Base-by-base conservation (phyloP, 2,888 invertebrate species). In the Automeris io region DNA sequence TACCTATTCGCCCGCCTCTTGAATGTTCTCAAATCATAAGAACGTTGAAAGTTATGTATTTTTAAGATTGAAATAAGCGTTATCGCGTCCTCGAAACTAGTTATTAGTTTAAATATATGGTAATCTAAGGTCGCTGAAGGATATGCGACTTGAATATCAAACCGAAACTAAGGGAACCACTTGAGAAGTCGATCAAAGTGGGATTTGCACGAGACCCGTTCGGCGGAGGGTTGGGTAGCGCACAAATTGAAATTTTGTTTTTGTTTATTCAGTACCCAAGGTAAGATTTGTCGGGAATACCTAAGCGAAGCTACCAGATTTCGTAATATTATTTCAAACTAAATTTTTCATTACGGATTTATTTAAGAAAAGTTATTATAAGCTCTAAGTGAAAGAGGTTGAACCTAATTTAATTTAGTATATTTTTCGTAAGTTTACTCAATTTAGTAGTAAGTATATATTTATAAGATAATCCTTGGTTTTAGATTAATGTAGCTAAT, bases 141-240 rank as follows among this genome's bases (percentile, higher is more conserved):
- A 49, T 54, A 61, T 60, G 60, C 57, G 57, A 50, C 50, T 57
- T 46, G 63, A 68, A 69, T 66, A 63, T 57, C 60, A 62, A 72
- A 64, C 65, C 60, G 51, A 56, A 64, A 68, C 67, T 68, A 63
- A 61, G 67, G 63, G 61, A 61, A 63, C 61, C 60, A 61, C 61
- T 66, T 51, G 65, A 63, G 67, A 70, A 71, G 67, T 79, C 81
- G 78, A 79, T 81, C 80, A 77, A 76, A 80, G 65, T 67, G 65
- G 81, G 81, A 81, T 80, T 79, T 80, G 63, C 60, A 54, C 53
- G 64, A 65, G 64, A 64, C 65, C 67, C 62, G 59, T 58, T 53
- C 54, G 43, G 54, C 55, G 55, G 59, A 64, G 62, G 65, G 61
- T 61, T 67, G 64, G 59, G 57, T 36, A 36, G 56, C 55, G 52